A percentile compares a stretch with the other conserved stretches of the same genome.
Conservation (phyloP, 2,797 vertebrate species). For the Spheniscus humboldti region DNA sequence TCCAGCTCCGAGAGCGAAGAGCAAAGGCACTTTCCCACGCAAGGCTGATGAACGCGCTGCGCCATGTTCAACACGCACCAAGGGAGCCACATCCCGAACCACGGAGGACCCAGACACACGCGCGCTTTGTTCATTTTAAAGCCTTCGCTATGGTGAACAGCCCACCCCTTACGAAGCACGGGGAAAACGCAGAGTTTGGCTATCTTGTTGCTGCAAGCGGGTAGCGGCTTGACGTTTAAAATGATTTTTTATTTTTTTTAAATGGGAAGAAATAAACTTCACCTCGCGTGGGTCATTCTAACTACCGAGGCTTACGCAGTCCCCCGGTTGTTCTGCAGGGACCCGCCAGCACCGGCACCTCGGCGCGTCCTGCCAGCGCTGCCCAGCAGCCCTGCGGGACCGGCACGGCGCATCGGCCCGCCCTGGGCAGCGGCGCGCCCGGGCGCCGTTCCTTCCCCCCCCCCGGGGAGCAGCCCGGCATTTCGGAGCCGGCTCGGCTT, state of each 20-base stretch:
- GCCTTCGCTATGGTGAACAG: background rate
- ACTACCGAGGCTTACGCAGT: background rate
- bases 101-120: background rate
- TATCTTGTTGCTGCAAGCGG: accelerated
- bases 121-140: background rate
- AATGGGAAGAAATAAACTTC: background rate
- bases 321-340: background rate
- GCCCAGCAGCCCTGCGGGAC: background rate
- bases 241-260: background rate
- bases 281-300: background rate
- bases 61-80: background rate
- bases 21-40: background rate
- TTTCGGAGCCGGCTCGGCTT: background rate
- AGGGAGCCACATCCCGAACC: background rate
- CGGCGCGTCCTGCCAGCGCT: background rate
- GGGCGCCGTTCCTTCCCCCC: background rate
- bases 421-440: no score
- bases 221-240: background rate
- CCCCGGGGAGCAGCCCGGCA: background rate
- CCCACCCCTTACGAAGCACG: accelerated
- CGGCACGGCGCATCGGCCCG: background rate
- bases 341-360: no score
- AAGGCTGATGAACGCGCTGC: background rate
- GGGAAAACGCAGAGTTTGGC: background rate
- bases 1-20: background rate